phyloP scores from a whole-genome alignment of 2,888 invertebrate species.

The Andricus curvator region DNA sequence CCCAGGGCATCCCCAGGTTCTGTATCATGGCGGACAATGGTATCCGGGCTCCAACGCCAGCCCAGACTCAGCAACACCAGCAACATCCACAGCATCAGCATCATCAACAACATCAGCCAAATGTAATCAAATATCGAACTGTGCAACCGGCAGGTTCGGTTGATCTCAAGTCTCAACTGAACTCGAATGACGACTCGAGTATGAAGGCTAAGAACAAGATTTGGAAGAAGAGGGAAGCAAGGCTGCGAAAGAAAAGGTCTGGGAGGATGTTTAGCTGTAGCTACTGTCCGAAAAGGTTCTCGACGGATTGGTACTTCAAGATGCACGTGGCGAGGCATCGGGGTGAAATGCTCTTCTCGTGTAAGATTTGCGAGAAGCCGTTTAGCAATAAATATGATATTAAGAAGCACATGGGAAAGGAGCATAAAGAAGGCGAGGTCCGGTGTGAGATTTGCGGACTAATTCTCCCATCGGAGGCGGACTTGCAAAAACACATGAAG shows the following conservation, averaged over 20 bases:
- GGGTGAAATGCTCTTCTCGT: constrained; percentile 66
- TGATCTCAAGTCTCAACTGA: not conserved
- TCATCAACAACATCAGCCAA: constrained; percentile 33
- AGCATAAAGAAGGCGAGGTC: constrained; percentile 62
- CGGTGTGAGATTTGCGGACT: constrained; percentile 58
- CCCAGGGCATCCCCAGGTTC: constrained; percentile 72
- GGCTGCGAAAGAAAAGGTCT: constrained; percentile 45
- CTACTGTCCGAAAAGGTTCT: constrained; percentile 70
- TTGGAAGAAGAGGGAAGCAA: constrained; percentile 46
- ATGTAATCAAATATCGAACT: constrained; percentile 52
- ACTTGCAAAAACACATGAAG: constrained; percentile 59
- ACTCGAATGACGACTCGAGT: not conserved
- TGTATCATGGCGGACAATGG: constrained; percentile 70
- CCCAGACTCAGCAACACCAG: constrained; percentile 45
- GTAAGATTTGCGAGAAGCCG: constrained; percentile 66
- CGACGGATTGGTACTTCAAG: constrained; percentile 74
- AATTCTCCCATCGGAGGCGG: constrained; percentile 50
- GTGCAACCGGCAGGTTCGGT: constrained; percentile 38
- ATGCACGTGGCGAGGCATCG: constrained; percentile 71
- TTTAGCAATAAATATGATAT: constrained; percentile 68
- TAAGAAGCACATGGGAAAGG: constrained; percentile 65
- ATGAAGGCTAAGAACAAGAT: not conserved
- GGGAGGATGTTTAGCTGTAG: constrained; percentile 68
- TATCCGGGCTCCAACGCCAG: constrained; percentile 32
- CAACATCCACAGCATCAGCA: constrained; percentile 31